Evolutionary conservation across 2,113 vertebrate species (phyloP), one percentile per base, ranked within the genome.

Genomic region (Hepsetus odoe): DNA sequence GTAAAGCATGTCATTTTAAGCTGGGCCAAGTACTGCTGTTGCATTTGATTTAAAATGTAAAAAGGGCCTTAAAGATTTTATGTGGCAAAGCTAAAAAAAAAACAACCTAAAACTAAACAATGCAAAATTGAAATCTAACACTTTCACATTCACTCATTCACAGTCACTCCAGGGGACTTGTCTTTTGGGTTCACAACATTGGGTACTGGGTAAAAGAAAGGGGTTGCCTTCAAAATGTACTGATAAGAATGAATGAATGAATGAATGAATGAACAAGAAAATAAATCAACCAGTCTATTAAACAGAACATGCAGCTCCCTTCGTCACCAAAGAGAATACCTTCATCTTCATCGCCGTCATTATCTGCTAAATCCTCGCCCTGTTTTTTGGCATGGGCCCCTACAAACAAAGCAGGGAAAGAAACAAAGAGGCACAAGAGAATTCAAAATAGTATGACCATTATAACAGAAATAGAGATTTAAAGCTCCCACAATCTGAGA

Each of bases 331-430:
- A 86, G 84, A 86, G 95, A 97, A 96, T 99, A 99, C 97, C 97
- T 99, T 98, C 97, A 53, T 99, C 97, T 98, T 99, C 97, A 93
- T 98, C 97, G 94, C 97, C 97, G 94, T 98, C 96, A 94, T 98
- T 99, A 96, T 98, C 97, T 87, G 96, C 95, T 92, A 99, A 95
- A 95, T 99, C 97, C 94, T 98, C 97, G 84, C 95, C 95, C 95
- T 98, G 97, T 97, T 98, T 99, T 97, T 99, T 99, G 95, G 95
- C 94, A 92, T 95, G 95, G 94, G 94, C 90, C 93, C 97, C 97
- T 99, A 91, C 92, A 95, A 91, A 94, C 93, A 94, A 95, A 96
- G 95, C 92, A 92, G 87, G 94, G 89, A 74, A 49, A 95, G 91
- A 96, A 92, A 94, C 89, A 90, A 89, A 92, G 90, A 91, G 91